Percentiles rank a stretch among this genome's conserved stretches.
These are phyloP conservation scores for Diplodus puntazzo DNA, from an alignment of 2,797 vertebrate species.

Conservation along the genomic window DNA sequence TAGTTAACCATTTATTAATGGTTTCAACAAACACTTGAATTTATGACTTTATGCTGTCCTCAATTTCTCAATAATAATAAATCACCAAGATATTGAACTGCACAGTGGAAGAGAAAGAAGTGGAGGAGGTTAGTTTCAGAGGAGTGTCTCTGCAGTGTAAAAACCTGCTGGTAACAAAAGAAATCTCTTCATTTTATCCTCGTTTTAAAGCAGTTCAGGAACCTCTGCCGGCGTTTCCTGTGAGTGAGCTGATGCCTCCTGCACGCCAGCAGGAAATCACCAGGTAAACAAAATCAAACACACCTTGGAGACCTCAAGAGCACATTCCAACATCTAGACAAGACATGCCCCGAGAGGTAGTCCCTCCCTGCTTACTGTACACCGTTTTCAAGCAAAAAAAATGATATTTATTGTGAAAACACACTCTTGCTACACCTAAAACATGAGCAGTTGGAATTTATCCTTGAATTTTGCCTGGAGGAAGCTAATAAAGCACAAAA, in stretches of 20 bases:
- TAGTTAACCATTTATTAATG: too few relatives aligned
- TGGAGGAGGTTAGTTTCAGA: background rate
- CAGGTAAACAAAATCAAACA: background rate
- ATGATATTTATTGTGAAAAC: background rate
- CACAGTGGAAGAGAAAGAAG: background rate
- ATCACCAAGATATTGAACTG: background rate
- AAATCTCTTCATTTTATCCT: background rate
- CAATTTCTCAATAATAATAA: background rate
- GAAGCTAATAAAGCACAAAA: background rate
- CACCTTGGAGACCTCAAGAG: background rate
- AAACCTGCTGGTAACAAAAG: background rate
- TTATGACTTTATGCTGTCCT: background rate
- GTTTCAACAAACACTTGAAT: background rate
- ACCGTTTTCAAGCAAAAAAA: background rate
- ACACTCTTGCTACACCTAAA: background rate
- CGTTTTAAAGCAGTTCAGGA: background rate
- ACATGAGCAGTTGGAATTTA: background rate
- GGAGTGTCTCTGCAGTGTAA: background rate
- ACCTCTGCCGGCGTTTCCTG: background rate
- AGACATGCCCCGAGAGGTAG: constrained; percentile 45
- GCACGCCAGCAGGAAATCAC: background rate
- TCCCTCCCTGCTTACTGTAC: background rate
- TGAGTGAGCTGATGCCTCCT: background rate
- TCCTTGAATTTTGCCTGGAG: background rate
- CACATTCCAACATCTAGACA: constrained; percentile 76